phyloP scores from a whole-genome alignment of 2,888 invertebrate species.

The Oxystoma pomonae region DNA sequence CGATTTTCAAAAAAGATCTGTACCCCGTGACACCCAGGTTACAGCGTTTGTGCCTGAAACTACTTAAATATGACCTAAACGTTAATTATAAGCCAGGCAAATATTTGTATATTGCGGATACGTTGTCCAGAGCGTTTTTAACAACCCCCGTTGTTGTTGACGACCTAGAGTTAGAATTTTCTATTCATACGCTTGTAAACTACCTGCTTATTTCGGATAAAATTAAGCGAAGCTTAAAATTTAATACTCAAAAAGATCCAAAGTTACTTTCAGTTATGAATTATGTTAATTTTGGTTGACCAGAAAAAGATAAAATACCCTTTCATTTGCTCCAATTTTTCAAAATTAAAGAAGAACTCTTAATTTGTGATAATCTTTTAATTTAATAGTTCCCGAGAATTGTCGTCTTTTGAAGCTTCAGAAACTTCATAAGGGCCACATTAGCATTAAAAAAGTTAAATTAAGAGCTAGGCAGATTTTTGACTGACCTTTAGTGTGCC shows the following conservation, averaged over 20 bases:
- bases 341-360: background rate
- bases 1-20: slow-evolving; percentile 17
- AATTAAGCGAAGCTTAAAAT: too few relatives aligned
- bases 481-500: slow-evolving; percentile 20
- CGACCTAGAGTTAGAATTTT: slow-evolving; percentile 12
- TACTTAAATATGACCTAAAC: slow-evolving; percentile 31
- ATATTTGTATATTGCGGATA: slow-evolving; percentile 27
- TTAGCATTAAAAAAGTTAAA: slow-evolving; percentile 16
- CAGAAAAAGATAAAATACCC: too few relatives aligned
- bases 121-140: slow-evolving; percentile 22
- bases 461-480: slow-evolving; percentile 14
- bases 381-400: slow-evolving; percentile 11
- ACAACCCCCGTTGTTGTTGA: slow-evolving; percentile 7
- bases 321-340: too few relatives aligned
- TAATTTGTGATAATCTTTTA: slow-evolving; percentile 6
- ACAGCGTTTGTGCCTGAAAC: slow-evolving; percentile 32
- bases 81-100: slow-evolving; percentile 31
- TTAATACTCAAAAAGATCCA: too few relatives aligned
- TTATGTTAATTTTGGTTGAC: too few relatives aligned
- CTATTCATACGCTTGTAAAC: too few relatives aligned
- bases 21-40: slow-evolving; percentile 28
- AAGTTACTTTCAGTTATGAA: too few relatives aligned
- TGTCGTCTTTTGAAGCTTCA: slow-evolving; percentile 3
- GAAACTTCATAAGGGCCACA: slow-evolving; percentile 15
- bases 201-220: too few relatives aligned